A percentile compares a stretch with the other conserved stretches of the same genome.
phyloP scores from a whole-genome alignment of 2,888 invertebrate species.

The Pecten maximus region DNA sequence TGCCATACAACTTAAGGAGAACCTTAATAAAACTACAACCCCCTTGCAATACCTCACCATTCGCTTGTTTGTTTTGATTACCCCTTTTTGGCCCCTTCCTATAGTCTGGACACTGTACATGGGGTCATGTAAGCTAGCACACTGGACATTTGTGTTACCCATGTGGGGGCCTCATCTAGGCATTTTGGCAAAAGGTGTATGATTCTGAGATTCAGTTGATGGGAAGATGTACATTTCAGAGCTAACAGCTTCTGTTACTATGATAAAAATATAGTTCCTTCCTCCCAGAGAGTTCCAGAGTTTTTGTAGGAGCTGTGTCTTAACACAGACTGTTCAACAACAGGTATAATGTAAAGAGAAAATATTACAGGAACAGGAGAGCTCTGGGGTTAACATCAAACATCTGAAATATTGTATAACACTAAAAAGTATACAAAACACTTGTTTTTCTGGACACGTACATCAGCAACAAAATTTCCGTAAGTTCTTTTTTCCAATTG shows the following conservation, averaged over 20 bases:
- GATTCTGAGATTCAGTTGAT: not conserved
- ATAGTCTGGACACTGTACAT: not conserved
- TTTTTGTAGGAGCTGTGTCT: not conserved
- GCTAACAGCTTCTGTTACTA: not conserved
- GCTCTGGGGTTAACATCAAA: too few relatives aligned
- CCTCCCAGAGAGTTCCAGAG: not conserved
- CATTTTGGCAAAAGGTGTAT: slow-evolving; percentile 23
- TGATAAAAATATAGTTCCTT: not conserved
- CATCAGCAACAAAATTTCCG: too few relatives aligned
- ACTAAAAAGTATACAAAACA: too few relatives aligned
- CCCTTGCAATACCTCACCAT: not conserved
- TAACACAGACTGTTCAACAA: not conserved
- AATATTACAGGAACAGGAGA: not conserved
- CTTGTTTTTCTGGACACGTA: too few relatives aligned
- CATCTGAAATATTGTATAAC: too few relatives aligned
- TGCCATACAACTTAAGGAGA: too few relatives aligned
- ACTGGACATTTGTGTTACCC: not conserved
- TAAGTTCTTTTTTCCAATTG: too few relatives aligned
- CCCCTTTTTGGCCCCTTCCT: not conserved
- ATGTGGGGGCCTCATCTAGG: not conserved
- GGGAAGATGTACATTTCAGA: not conserved
- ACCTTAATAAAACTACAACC: not conserved
- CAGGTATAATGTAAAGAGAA: not conserved
- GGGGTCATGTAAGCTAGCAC: not conserved
- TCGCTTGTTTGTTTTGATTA: not conserved